These are phyloP conservation scores for Eupithecia dodoneata DNA, from an alignment of 2,888 invertebrate species.

Conservation along the genomic window DNA sequence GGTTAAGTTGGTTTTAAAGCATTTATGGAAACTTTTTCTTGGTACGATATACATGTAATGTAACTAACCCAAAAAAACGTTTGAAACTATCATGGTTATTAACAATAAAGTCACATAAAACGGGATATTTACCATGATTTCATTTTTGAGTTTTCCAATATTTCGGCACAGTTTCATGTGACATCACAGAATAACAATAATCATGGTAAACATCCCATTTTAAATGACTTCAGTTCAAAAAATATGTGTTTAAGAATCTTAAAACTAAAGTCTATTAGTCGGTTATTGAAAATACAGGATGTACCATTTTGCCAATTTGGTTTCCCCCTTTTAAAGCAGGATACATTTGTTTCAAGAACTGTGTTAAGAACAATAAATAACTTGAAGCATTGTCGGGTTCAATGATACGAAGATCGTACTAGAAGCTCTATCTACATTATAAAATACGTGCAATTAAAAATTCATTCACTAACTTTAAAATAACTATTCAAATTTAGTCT, in stretches of 20 bases:
- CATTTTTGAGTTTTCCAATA: too few species aligned
- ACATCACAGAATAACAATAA: too few species aligned
- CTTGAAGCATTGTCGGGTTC: slow-evolving; percentile 7
- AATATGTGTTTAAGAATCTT: not conserved
- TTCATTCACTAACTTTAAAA: not conserved
- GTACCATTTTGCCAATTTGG: slow-evolving; percentile 72
- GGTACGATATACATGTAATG: not conserved
- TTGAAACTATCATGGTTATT: too few species aligned
- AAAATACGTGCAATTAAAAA: not conserved
- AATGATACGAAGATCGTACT: slow-evolving; percentile 2
- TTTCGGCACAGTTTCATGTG: too few species aligned
- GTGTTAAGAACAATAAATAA: slow-evolving; percentile 50
- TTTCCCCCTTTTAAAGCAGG: slow-evolving; percentile 72
- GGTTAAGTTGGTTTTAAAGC: not conserved
- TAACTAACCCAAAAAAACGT: not conserved
- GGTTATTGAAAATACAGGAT: slow-evolving; percentile 57
- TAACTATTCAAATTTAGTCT: not conserved
- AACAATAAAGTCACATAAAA: too few species aligned
- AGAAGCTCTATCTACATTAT: not conserved
- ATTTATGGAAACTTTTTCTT: not conserved
- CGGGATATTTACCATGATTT: too few species aligned
- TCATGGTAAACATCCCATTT: too few species aligned
- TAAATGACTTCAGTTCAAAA: not conserved
- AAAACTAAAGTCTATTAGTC: slow-evolving; percentile 1
- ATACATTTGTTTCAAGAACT: slow-evolving; percentile 63